Evolutionary conservation across 2,888 invertebrate species (phyloP), one percentile per base, ranked within the genome.

Genomic region (Conchocele bisecta): DNA sequence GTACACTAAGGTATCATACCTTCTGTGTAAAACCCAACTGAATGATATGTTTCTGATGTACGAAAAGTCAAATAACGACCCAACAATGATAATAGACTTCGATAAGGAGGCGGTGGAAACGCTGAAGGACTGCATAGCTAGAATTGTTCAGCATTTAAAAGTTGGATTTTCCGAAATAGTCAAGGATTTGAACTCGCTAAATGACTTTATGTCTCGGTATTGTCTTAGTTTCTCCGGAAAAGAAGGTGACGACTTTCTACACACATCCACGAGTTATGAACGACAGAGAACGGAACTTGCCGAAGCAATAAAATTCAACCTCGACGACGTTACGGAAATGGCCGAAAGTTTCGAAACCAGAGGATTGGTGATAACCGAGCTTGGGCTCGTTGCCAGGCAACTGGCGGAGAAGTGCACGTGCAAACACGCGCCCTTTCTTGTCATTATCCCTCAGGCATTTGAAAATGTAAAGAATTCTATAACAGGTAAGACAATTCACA

Each of bases 191-290:
- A 71, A 81, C 58, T 60, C 68, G 26, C 58, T 88, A 3, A 51
- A 66, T 48, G 79, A 75, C 17, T 87, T 81, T 58, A 83, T 87
- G 79, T 69, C 68, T 31, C 86, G 83, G 65, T 89, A 89, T 60
- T 86, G 86, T 64, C 70, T 80, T 46, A 87, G 86, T 65, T 89
- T 87, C 69, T 82, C 79, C 26, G 57, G 71, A 11, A 35, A 68
- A 0, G 83, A 83, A 7, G 84, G 82, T 0, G 87, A 88, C 57
- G 15, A 65, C 2, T 86, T 85, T 68, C 59, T 87, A 58, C 86
- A 87, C 66, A 86, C 87, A 5, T 85, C 85, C 9, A 78, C 82
- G 5, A 86, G 86, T 58, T 88, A 88, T 67, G 86, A 88, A 64
- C 81, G 81, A 58, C 85, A 86, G 71, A 68, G 83, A 44, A 61